Evolutionary conservation across 2,797 vertebrate genomes (phyloP), one percentile per base, ranked within the genome.

Genomic region (Crax fasciolata): DNA sequence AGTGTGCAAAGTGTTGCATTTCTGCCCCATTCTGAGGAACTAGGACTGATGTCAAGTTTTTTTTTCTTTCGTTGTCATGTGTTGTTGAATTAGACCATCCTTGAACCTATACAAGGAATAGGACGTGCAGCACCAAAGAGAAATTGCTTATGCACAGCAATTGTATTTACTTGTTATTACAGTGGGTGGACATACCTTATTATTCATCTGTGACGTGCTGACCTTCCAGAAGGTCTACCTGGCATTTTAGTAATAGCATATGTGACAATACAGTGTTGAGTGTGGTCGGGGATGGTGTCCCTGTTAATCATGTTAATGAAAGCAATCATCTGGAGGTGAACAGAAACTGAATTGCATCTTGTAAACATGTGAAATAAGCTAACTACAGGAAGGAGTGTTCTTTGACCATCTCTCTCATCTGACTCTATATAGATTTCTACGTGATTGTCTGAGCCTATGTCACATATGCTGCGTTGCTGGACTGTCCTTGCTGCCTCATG

Each of bases 221-320:
- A 93, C 81, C 93, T 95, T 94, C 88, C 68, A 87, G 88, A 94
- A 96, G 92, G 84, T 93, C 71, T 82, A 9, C 84, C 52, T 89
- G 71, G 67, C 44, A 57, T 90, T 94, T 91, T 70, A 76, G 67
- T 96, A 96, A 82, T 87, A 65, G 72, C 68, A 41, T 83, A 52
- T 1, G 14, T 90, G 90, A 70, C 79, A 82, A 54, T 71, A 27
- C 46, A 76, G 57, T 71, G 35, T 51, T 28, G 77, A 91, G 55
- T 77, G 71, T 84, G 90, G 93, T 94, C 63, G 83, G 86, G 86
- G 75, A 27, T 63, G 63, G 28, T 93, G 80, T 89, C 85, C 86
- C 41, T 92, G 55, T 78, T 87, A 90, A 95, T 84, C 65, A 65
- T 79, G 92, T 82, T 86, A 94, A 96, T 94, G 76, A 92, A 93